Evolutionary conservation across 2,888 invertebrate species (phyloP), one percentile per base, ranked within the genome.

Genomic region (Pyrochroa serraticornis): DNA sequence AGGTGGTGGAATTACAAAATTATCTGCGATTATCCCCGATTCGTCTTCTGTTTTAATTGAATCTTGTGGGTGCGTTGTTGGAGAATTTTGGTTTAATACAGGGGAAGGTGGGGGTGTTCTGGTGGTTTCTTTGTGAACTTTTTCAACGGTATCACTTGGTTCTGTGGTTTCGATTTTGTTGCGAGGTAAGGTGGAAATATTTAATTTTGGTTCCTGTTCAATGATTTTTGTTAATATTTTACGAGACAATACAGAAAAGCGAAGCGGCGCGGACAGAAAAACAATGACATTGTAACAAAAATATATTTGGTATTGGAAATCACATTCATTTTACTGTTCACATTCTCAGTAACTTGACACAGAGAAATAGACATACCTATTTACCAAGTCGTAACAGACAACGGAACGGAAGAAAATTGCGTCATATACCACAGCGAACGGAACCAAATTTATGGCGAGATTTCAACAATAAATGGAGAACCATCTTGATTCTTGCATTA

Each of bases 301-400:
- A 75, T 75, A 75, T 75, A 75, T 75, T 75, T 75, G 66, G 69
- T 70, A 72, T 72, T 72, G 68, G 71, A 70, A 73, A 74, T 73
- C 74, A 75, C 75, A 75, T 74, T 64, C 62, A 75, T 65, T 60
- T 62, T 65, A 50, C 30, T 31, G 32, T 42, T 42, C 41, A 41
- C 13, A 32, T 31, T 32, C 42, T 31, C 31, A 42, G 22, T 22
- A 22, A 22, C 22, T 30, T 7, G 22, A 42, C 31, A 43, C 12
- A 42, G 30, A 43, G 43, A 43, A 13, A 43, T 7, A 42, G n/a
- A 30, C 10, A 31, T 30, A 42, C 31, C 8, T 13, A 31, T 10
- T 8, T 43, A 43, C 31, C 43, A 31, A 43, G 30, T 43, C 31
- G 43, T 32, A 43, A 43, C 43, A 43, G 33, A 31, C 33, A 43